Percentiles rank a stretch among this genome's conserved stretches.
phyloP scores from a whole-genome alignment of 2,888 invertebrate species.

The Polydesmus complanatus region DNA sequence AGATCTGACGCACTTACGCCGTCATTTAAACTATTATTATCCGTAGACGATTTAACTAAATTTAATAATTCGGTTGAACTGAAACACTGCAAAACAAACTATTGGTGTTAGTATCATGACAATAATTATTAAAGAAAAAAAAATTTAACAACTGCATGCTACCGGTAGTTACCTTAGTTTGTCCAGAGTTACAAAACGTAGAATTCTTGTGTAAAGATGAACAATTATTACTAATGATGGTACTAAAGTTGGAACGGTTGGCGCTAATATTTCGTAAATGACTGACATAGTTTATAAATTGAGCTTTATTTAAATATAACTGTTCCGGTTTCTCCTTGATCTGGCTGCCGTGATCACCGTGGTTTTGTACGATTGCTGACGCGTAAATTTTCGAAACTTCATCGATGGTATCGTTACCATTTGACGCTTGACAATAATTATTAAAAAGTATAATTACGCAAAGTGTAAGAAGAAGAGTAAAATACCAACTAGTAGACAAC shows the following conservation, averaged over 20 bases:
- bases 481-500: too few relatives aligned
- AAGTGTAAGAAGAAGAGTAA: too few relatives aligned
- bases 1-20: background rate
- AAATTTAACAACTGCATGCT: too few relatives aligned
- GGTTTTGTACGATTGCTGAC: too few relatives aligned
- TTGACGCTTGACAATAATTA: too few relatives aligned
- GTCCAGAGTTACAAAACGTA: background rate
- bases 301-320: background rate
- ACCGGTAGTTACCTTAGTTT: background rate
- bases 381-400: too few relatives aligned
- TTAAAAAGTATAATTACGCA: too few relatives aligned
- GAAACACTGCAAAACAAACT: background rate
- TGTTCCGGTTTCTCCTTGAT: too few relatives aligned
- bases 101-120: too few relatives aligned
- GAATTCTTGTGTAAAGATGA: background rate
- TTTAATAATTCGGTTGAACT: background rate
- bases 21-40: background rate
- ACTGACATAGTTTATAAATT: background rate
- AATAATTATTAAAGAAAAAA: background rate
- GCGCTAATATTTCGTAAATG: background rate
- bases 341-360: too few relatives aligned
- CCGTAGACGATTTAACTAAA: background rate
- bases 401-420: too few relatives aligned
- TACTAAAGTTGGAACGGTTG: background rate
- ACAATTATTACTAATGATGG: background rate